Base-by-base conservation (phyloP, 2,797 vertebrate genomes). In the Peromyscus aztecus region DNA sequence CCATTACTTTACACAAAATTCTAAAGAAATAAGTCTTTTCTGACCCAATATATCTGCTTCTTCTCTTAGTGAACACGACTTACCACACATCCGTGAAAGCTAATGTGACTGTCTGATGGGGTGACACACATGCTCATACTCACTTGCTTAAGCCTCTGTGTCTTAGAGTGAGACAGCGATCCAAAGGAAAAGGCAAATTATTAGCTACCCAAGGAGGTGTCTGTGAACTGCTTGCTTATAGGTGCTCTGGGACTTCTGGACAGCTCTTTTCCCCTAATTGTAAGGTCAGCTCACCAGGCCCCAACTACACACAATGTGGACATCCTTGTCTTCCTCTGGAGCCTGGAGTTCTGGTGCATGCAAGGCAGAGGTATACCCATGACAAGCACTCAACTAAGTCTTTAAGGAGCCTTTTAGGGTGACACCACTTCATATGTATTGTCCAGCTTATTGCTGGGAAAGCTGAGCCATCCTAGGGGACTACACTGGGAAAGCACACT, bases 11-110 rank as follows among this genome's bases (percentile, higher is more conserved):
- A 31, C 75, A 92, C 17, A 49, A 40, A 82, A 67, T 43, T 57
- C 52, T 46, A 75, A 55, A 31, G 49, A 81, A 46, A 5, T 29
- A 34, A 40, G 37, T 13, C 55, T 57, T 49, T 46, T 59, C 95
- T 83, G 92, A 69, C 52, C 81, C 95, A 81, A 43, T 88, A 88
- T 92, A 94, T 88, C 95, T 92, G 94, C 55, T 89, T 80, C 94
- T 97, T 97, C 89, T 90, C 95, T 69, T 96, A 93, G 92, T 49
- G 78, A 71, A 11, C 73, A 94, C 91, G 73, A 71, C 80, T 52
- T 37, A 63, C 90, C 96, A 89, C 86, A 95, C 94, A 89, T 92
- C 97, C 96, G 16, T 91, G 57, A 71, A 96, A 29, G 87, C 17
- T 77, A 46, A 89, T 37, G 84, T 2, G 23, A 43, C 94, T 97